Evolutionary conservation across 2,797 vertebrate genomes (phyloP).

Genomic region (Crocidura indochinensis): DNA sequence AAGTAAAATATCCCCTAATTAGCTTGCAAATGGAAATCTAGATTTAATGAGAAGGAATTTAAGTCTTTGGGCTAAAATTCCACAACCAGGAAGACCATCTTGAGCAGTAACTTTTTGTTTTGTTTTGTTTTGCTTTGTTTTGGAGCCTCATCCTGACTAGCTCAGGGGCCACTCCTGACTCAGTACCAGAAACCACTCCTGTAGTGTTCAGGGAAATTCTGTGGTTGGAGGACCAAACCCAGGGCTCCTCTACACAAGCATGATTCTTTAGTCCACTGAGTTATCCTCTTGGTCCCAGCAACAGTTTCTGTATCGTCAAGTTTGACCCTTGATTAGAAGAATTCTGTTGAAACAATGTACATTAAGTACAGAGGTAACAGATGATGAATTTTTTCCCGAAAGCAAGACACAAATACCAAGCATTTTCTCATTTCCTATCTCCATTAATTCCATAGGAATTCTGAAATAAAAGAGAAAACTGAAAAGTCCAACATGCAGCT

Average conservation of each 20-base stretch:
- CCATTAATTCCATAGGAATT: conserved; percentile 36
- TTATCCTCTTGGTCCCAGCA: too few relatives aligned
- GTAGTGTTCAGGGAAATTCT: too few relatives aligned
- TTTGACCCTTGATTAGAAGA: neutral
- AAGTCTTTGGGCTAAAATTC: conserved; percentile 65
- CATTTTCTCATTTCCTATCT: conserved; percentile 20
- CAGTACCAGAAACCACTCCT: too few relatives aligned
- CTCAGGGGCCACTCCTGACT: too few relatives aligned
- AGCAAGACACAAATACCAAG: conserved; percentile 32
- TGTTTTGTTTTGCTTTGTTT: too few relatives aligned
- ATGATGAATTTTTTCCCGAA: neutral
- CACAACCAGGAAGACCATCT: conserved; percentile 61
- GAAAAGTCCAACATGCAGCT: neutral
- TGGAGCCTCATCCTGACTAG: too few relatives aligned
- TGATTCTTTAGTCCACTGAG: too few relatives aligned
- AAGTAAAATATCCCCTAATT: conserved; percentile 71
- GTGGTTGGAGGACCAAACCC: too few relatives aligned
- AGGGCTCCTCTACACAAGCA: too few relatives aligned
- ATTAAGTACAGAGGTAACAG: neutral
- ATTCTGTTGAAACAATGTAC: conserved; percentile 13
- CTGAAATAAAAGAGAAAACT: neutral
- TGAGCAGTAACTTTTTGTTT: neutral
- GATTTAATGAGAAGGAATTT: conserved; percentile 74
- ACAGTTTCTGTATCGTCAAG: neutral
- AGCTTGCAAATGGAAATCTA: conserved; percentile 22